Percentiles rank a stretch among this genome's conserved stretches.
These are phyloP conservation scores for Rallus crepitans DNA, from an alignment of 2,797 vertebrate species.

Conservation along the genomic window DNA sequence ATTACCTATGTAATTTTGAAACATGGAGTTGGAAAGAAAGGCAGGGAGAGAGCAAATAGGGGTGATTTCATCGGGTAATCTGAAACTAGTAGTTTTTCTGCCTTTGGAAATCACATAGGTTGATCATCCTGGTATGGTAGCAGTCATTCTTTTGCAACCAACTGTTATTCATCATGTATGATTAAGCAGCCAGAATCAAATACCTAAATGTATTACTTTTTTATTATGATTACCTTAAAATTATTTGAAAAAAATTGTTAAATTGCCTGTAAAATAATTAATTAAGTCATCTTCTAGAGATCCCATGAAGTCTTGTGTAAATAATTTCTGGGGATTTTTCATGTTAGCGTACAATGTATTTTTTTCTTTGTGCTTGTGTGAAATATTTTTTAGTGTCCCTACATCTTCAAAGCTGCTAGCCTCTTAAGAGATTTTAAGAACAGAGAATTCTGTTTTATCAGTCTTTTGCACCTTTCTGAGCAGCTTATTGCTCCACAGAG, in stretches of 20 bases:
- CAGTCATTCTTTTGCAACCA: background rate
- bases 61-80: background rate
- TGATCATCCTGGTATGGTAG: background rate
- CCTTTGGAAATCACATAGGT: background rate
- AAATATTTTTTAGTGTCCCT: background rate
- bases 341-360: background rate
- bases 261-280: background rate
- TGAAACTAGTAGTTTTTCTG: background rate
- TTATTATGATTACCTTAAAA: background rate
- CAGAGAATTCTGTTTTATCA: background rate
- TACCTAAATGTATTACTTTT: background rate
- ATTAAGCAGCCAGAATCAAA: background rate
- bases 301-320: background rate
- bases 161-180: background rate
- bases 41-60: background rate
- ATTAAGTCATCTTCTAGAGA: background rate
- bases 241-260: background rate
- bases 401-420: background rate
- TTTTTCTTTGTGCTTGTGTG: background rate
- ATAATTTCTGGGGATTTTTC: background rate
- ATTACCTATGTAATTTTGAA: conserved; percentile 3
- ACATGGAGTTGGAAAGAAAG: background rate
- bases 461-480: background rate
- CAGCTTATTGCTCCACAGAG: background rate
- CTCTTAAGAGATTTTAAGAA: background rate